A percentile compares a stretch with the other conserved stretches of the same genome.
Conservation (phyloP, 2,888 invertebrate genomes). For the Ophion ellenae region DNA sequence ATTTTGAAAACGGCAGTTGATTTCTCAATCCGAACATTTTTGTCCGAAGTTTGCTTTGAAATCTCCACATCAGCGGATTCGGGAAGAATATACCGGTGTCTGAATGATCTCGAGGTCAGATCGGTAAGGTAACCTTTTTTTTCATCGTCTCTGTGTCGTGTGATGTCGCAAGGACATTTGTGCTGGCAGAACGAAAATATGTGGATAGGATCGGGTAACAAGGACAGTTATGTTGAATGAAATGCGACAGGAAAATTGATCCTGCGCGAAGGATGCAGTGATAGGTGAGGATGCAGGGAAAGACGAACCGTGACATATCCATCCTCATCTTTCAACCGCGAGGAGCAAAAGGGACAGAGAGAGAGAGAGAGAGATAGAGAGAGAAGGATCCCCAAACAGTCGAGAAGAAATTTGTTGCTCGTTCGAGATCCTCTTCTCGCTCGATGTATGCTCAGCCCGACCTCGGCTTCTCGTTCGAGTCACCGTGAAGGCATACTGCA, state of each 20-base stretch:
- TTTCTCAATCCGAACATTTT: neutral
- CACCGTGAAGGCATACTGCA: conserved; percentile 66
- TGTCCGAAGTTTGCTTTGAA: neutral
- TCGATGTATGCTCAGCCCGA: conserved; percentile 62
- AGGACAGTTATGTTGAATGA: conserved; percentile 22
- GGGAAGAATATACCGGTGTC: no score
- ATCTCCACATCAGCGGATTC: neutral
- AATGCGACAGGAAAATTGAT: conserved; percentile 36
- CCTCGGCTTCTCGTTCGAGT: conserved; percentile 72
- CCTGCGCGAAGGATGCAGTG: conserved; percentile 9
- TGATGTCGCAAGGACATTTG: conserved; percentile 9
- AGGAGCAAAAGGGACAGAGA: conserved; percentile 62
- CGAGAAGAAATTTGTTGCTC: conserved; percentile 70
- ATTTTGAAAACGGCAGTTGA: no score
- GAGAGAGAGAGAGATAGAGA: conserved; percentile 30
- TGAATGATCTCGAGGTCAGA: neutral
- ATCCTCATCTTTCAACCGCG: conserved; percentile 38
- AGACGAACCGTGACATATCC: conserved; percentile 34
- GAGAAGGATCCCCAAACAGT: conserved; percentile 29
- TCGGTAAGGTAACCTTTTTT: neutral
- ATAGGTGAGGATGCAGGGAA: conserved; percentile 24
- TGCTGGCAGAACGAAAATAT: conserved; percentile 13
- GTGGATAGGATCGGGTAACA: conserved; percentile 14
- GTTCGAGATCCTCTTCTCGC: conserved; percentile 72
- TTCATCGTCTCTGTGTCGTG: neutral